Base-by-base conservation (phyloP, 2,888 invertebrate species). In the Agonopterix subpropinquella region DNA sequence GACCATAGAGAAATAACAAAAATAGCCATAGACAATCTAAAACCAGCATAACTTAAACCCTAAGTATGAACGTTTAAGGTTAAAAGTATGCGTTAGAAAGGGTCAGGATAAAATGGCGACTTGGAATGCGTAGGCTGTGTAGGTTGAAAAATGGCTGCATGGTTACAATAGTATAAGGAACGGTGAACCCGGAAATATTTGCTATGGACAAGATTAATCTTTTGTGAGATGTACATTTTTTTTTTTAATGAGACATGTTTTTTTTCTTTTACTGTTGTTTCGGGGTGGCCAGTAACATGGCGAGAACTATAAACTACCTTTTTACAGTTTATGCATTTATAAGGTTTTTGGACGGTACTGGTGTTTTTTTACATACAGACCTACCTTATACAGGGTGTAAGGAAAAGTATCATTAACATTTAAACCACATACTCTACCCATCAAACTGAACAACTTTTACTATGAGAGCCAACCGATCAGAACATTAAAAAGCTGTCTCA, bases 1-100 rank as follows among this genome's bases (percentile, higher is more conserved):
- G 85, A 81, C 84, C 85, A 86, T 84, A 86, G 85, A 81, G 84
- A 85, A 86, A 86, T 86, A 87, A 81, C 86, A 87, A 88, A 88
- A 88, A 88, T 87, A 86, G 73, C 80, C 80, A 47, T 47, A 52
- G 52, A 52, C 52, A 47, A 52, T 49, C 39, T 39, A n/a, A 39
- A 41, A 52, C 84, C 81, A 80, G 54, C 54, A 41, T 53, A 64
- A 37, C 39, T 47, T 64, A 80, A 74, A 39, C 77, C 58, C 28
- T 45, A 37, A 45, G 28, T 36, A 41, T 8, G 10, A 8, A 36
- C 36, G 28, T 37, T 47, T 48, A 45, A 48, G 51, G 53, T 58
- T 52, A 47, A 55, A 54, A 55, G 53, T 59, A 50, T 56, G 59
- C 57, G 55, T 58, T 59, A 58, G 59, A 56, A 58, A 65, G 57